Percentiles rank a stretch among this genome's conserved stretches.
These are phyloP conservation scores for Griposia aprilina DNA, from an alignment of 2,888 invertebrate genomes.

Conservation along the genomic window DNA sequence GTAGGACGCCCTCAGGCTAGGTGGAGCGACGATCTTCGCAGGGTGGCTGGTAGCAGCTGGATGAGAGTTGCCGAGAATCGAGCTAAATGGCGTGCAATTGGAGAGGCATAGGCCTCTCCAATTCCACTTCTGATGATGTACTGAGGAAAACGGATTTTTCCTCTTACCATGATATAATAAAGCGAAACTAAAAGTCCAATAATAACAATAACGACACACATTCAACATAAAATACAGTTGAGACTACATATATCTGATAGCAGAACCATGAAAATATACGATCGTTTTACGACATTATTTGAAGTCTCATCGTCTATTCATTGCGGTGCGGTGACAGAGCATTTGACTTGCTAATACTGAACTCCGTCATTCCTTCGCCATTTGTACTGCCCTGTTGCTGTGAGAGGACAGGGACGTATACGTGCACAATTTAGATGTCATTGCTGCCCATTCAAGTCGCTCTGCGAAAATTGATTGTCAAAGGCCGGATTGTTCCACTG, in stretches of 20 bases:
- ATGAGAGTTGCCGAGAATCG: too few species aligned
- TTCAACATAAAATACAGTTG: conserved; percentile 17
- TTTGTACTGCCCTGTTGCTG: conserved; percentile 39
- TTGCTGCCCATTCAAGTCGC: conserved; percentile 14
- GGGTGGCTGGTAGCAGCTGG: too few species aligned
- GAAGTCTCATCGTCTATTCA: conserved; percentile 65
- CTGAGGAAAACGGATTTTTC: too few species aligned
- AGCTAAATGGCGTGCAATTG: too few species aligned
- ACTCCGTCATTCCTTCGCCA: conserved; percentile 40
- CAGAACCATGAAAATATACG: conserved; percentile 40
- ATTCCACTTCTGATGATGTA: too few species aligned
- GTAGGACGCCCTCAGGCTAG: too few species aligned
- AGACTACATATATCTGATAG: not conserved
- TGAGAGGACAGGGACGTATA: conserved; percentile 27
- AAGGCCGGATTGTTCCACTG: not conserved
- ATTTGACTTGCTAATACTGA: conserved; percentile 71
- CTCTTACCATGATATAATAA: not conserved
- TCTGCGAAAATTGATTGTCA: conserved; percentile 32
- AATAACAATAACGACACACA: conserved; percentile 18
- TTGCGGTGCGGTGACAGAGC: conserved; percentile 48
- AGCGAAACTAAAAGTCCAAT: conserved; percentile 6
- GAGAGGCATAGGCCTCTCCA: too few species aligned
- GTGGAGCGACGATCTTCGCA: too few species aligned
- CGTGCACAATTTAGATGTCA: conserved; percentile 39
- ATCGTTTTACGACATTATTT: conserved; percentile 47